phyloP scores from a whole-genome alignment of 2,888 invertebrate genomes.

The Suillia variegata region DNA sequence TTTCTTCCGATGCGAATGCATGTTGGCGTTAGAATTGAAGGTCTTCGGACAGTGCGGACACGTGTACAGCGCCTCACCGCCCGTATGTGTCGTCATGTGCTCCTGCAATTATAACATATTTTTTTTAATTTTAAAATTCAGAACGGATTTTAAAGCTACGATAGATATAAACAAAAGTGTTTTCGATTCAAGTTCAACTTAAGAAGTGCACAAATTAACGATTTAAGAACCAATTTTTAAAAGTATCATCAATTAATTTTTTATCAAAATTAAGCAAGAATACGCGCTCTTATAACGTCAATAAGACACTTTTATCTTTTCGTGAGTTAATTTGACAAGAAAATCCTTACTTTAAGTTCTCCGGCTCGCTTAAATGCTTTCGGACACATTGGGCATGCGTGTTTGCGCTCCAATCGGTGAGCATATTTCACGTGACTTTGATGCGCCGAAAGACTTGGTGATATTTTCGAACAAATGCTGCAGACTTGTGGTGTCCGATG shows the following conservation, averaged over 20 bases:
- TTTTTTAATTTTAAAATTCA: not conserved
- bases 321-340: not conserved
- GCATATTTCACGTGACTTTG: slow-evolving; percentile 53
- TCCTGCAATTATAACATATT: slow-evolving; percentile 43
- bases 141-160: not conserved
- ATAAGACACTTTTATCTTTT: no score
- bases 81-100: slow-evolving; percentile 55
- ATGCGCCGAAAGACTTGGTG: slow-evolving; percentile 48
- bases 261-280: no score
- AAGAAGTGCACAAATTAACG: not conserved
- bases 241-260: no score
- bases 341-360: slow-evolving; percentile 41
- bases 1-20: slow-evolving; percentile 55
- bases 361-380: slow-evolving; percentile 55
- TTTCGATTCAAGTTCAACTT: no score
- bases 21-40: slow-evolving; percentile 53
- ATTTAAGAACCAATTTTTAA: not conserved
- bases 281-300: no score
- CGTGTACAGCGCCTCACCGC: slow-evolving; percentile 48
- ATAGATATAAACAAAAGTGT: not conserved
- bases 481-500: slow-evolving; percentile 50
- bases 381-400: slow-evolving; percentile 55
- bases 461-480: slow-evolving; percentile 47
- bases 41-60: slow-evolving; percentile 54
- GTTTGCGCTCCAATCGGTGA: slow-evolving; percentile 47